phyloP scores from a whole-genome alignment of 2,113 vertebrate genomes.

The Spea multiplicata region DNA sequence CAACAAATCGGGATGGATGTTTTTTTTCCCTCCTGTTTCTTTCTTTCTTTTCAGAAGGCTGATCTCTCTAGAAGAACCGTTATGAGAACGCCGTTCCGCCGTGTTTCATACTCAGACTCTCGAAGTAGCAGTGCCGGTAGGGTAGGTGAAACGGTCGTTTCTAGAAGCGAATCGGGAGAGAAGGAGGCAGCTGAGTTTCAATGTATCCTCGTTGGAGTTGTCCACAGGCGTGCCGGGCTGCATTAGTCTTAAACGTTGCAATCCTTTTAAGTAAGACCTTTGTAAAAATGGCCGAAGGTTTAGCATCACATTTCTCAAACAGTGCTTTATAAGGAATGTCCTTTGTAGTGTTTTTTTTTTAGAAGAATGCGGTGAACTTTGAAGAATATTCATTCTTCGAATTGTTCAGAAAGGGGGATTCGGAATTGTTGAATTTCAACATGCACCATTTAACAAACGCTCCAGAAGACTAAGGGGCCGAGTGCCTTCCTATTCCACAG shows the following conservation, averaged over 20 bases:
- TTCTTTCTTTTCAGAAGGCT: too few relatives aligned
- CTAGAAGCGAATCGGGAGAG: too few relatives aligned
- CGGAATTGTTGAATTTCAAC: conserved; percentile 1
- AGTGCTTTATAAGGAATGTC: background rate
- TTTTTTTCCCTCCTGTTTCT: background rate
- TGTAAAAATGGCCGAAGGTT: too few relatives aligned
- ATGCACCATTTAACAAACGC: conserved; percentile 13
- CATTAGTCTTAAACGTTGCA: background rate
- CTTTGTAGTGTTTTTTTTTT: background rate
- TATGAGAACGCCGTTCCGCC: background rate
- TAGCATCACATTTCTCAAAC: too few relatives aligned
- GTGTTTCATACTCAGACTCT: background rate
- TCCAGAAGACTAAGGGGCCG: background rate
- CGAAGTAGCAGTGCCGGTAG: background rate
- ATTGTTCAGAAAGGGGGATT: background rate
- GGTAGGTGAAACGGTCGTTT: background rate
- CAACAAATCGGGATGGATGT: background rate
- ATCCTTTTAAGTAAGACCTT: too few relatives aligned
- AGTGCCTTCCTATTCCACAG: conserved; percentile 11
- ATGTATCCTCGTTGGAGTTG: background rate
- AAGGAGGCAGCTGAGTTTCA: background rate
- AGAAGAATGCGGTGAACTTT: too few relatives aligned
- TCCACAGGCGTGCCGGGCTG: background rate
- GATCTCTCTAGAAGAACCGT: background rate
- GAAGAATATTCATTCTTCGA: too few relatives aligned